Percentiles rank a stretch among this genome's conserved stretches.
Evolutionary conservation across 2,113 vertebrate genomes (phyloP).

Genomic region (Anguilla rostrata): DNA sequence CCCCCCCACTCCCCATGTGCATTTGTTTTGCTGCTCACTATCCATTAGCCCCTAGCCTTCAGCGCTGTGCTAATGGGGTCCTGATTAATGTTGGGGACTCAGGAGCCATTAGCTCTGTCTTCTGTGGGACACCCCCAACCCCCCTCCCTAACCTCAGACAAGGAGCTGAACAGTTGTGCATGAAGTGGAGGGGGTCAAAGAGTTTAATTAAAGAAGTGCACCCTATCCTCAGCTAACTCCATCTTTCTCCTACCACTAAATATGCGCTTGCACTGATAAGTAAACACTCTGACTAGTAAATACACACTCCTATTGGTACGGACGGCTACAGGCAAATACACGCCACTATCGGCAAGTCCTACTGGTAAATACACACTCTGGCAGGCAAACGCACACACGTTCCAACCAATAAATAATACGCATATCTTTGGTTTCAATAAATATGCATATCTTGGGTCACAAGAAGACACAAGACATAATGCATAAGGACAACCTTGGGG

Average conservation of each 20-base stretch:
- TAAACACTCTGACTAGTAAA: no score
- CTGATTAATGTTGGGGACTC: slow-evolving; percentile 4
- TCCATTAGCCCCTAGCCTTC: not conserved
- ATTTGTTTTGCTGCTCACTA: not conserved
- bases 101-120: not conserved
- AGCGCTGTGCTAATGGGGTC: not conserved
- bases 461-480: not conserved
- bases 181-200: not conserved
- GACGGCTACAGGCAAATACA: no score
- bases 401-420: no score
- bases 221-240: not conserved
- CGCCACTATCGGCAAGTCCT: no score
- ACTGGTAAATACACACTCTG: not conserved
- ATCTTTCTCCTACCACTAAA: not conserved
- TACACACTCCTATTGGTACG: no score
- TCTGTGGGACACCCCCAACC: not conserved
- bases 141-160: not conserved
- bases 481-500: no score
- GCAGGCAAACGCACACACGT: no score
- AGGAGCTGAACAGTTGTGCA: not conserved
- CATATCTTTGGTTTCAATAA: not conserved
- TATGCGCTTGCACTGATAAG: no score
- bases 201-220: not conserved
- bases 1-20: not conserved
- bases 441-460: not conserved